A percentile compares a stretch with the other conserved stretches of the same genome.
Conservation (phyloP, 1,140 invertebrate genomes). For the Listronotus bonariensis region DNA sequence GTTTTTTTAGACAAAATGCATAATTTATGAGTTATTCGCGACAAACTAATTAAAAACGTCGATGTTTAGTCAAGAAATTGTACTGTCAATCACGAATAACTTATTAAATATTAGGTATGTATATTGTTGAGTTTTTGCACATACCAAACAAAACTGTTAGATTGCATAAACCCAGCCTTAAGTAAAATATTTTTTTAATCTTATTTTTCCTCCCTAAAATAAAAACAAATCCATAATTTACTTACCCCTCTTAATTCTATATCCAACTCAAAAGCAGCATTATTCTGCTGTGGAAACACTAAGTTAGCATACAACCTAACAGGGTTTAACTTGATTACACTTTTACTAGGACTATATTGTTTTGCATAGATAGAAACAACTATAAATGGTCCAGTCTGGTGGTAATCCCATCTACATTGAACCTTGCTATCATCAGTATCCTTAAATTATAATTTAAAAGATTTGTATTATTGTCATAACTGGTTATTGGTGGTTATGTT, state of each 20-base stretch:
- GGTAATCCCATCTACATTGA: constrained; percentile 90
- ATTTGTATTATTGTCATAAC: background rate
- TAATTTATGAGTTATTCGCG: too few relatives aligned
- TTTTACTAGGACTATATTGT: constrained; percentile 79
- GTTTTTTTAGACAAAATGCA: too few relatives aligned
- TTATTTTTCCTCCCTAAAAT: too few relatives aligned
- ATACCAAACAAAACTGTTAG: too few relatives aligned
- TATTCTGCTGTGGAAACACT: constrained; percentile 77
- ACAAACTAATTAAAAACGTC: too few relatives aligned
- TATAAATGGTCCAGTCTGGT: constrained; percentile 83
- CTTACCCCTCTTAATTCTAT: constrained; percentile 84
- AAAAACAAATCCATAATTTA: constrained; percentile 27
- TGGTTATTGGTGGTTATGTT: too few relatives aligned
- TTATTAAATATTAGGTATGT: too few relatives aligned
- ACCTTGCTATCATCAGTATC: constrained; percentile 61
- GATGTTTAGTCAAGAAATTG: too few relatives aligned
- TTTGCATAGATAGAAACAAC: constrained; percentile 90
- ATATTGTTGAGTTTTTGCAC: too few relatives aligned
- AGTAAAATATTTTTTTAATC: too few relatives aligned
- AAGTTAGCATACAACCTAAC: constrained; percentile 78
- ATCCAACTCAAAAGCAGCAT: constrained; percentile 77
- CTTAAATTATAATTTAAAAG: constrained; percentile 49
- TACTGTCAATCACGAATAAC: too few relatives aligned
- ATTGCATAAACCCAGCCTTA: too few relatives aligned
- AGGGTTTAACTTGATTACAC: constrained; percentile 81